These are phyloP conservation scores for Xanthorhoe designata DNA, from an alignment of 2,888 invertebrate species.

Conservation along the genomic window DNA sequence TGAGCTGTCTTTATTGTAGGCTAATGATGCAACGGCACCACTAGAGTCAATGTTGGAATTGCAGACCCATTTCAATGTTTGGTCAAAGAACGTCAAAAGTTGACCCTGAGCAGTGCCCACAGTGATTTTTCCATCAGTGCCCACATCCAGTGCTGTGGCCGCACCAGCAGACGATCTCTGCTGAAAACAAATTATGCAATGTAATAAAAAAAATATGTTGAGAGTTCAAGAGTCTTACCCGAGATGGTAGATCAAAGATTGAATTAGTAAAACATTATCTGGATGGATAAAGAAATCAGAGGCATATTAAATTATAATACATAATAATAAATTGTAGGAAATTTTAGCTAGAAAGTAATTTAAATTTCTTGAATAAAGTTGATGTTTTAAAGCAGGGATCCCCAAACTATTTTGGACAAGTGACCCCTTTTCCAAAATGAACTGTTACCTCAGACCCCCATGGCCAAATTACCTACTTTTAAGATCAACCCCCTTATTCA, in stretches of 20 bases:
- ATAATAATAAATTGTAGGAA: too few relatives aligned
- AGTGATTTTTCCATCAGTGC: constrained; percentile 90
- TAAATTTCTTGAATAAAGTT: too few relatives aligned
- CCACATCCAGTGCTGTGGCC: constrained; percentile 92
- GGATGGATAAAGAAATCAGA: too few relatives aligned
- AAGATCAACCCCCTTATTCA: too few relatives aligned
- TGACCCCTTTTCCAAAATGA: too few relatives aligned
- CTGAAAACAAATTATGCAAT: constrained; percentile 71
- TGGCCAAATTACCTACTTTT: too few relatives aligned
- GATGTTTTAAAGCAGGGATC: too few relatives aligned
- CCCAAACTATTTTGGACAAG: too few relatives aligned
- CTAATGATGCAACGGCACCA: constrained; percentile 92
- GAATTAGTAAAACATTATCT: too few relatives aligned
- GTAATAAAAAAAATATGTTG: neutral
- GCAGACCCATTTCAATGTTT: constrained; percentile 95
- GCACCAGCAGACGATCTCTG: constrained; percentile 95
- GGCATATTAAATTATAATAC: too few relatives aligned
- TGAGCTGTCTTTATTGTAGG: constrained; percentile 94
- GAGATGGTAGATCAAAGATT: neutral
- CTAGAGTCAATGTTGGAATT: constrained; percentile 87
- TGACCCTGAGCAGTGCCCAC: constrained; percentile 98
- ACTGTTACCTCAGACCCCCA: too few relatives aligned
- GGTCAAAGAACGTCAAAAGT: constrained; percentile 90
- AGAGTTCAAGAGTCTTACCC: neutral
- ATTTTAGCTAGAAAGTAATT: too few relatives aligned